phyloP scores from a whole-genome alignment of 2,113 vertebrate species.

The Hydrolagus affinis region DNA sequence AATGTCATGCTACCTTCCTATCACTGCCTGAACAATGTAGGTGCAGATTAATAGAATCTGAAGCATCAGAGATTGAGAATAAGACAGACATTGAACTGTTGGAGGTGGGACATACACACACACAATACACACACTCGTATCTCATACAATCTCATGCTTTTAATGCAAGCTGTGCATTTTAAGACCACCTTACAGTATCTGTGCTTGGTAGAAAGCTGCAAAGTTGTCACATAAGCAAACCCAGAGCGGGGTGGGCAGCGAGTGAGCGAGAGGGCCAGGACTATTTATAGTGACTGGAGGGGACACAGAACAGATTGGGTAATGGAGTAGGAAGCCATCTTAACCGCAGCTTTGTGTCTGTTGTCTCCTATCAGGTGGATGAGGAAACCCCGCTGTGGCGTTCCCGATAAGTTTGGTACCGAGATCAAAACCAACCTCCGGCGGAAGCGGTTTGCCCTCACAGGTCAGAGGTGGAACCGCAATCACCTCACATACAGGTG shows the following conservation, averaged over 20 bases:
- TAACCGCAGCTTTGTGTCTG: neutral
- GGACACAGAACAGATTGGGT: neutral
- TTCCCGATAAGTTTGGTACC: slow-evolving; percentile 69
- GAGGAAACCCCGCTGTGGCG: slow-evolving; percentile 81
- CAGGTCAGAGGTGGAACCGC: slow-evolving; percentile 75
- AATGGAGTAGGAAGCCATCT: neutral
- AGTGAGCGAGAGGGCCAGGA: neutral
- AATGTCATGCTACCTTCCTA: too few species aligned
- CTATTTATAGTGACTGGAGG: neutral
- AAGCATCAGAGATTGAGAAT: too few species aligned
- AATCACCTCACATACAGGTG: slow-evolving; percentile 82
- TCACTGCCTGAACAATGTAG: too few species aligned
- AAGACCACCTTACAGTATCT: neutral
- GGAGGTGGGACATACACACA: neutral
- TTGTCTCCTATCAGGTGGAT: slow-evolving; percentile 64
- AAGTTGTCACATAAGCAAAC: neutral
- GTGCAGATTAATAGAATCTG: too few species aligned
- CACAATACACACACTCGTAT: too few species aligned
- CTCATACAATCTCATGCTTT: neutral
- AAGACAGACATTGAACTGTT: too few species aligned
- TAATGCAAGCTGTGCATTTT: too few species aligned
- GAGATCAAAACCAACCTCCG: slow-evolving; percentile 56
- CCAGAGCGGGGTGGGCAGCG: neutral
- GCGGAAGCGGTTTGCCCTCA: slow-evolving; percentile 73
- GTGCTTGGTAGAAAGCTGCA: neutral